Evolutionary conservation across 2,888 invertebrate genomes (phyloP).

Genomic region (Acleris emargana): DNA sequence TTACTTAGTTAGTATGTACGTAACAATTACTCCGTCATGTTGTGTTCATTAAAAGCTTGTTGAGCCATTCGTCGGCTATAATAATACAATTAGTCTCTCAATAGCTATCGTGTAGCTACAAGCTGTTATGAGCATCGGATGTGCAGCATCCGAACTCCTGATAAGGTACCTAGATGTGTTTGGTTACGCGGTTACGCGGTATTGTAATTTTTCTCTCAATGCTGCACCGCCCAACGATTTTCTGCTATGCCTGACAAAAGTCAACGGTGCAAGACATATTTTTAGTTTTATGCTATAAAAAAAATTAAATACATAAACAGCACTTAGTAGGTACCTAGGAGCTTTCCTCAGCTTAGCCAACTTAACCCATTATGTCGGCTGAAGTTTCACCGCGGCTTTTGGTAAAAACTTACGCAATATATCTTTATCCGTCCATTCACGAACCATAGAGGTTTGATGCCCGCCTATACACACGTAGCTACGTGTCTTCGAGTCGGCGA

Average conservation of each 20-base stretch:
- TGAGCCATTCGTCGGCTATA: background rate
- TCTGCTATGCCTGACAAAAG: too few species aligned
- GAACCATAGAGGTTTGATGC: background rate
- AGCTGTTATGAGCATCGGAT: too few species aligned
- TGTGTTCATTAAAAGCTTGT: background rate
- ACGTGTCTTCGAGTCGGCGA: too few species aligned
- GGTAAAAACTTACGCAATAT: constrained; percentile 18
- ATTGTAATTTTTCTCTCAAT: too few species aligned
- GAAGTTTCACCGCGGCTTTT: constrained; percentile 7
- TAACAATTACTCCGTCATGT: background rate
- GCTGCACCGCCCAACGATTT: too few species aligned
- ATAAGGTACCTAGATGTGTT: too few species aligned
- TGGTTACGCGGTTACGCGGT: too few species aligned
- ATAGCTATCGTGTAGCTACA: background rate
- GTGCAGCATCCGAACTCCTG: too few species aligned
- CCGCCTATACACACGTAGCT: too few species aligned
- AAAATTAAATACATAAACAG: background rate
- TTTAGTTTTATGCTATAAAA: too few species aligned
- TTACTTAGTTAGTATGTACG: too few species aligned
- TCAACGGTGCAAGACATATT: too few species aligned
- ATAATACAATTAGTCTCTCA: background rate
- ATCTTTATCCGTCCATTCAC: constrained; percentile 12
- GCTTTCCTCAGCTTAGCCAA: constrained; percentile 13
- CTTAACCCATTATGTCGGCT: constrained; percentile 13
- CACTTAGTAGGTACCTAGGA: background rate